Percentiles rank a stretch among this genome's conserved stretches.
These are phyloP conservation scores for Hylia prasina DNA, from an alignment of 2,113 vertebrate genomes.

Conservation along the genomic window DNA sequence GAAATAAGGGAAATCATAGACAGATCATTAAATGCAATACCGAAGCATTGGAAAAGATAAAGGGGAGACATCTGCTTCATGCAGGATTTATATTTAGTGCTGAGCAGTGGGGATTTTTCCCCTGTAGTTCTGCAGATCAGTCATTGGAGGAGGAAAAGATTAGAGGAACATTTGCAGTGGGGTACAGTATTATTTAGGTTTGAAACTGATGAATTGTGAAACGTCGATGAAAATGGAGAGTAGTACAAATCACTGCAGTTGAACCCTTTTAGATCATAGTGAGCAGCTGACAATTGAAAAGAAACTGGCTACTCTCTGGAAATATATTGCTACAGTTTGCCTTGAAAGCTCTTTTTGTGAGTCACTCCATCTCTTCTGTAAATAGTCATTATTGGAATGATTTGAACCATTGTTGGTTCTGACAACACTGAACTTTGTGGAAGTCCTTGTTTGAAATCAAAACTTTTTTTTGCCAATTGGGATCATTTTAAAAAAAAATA, in stretches of 20 bases:
- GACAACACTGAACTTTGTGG: not conserved
- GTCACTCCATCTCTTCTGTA: not conserved
- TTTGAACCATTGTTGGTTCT: not conserved
- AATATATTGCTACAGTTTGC: not conserved
- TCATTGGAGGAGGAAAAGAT: not conserved
- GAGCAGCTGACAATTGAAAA: constrained; percentile 14
- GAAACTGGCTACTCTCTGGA: constrained; percentile 9
- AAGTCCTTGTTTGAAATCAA: not conserved
- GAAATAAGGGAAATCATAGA: constrained; percentile 15
- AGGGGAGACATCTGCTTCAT: constrained; percentile 26
- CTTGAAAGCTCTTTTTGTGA: constrained; percentile 30
- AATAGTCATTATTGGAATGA: not conserved
- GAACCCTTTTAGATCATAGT: constrained; percentile 9
- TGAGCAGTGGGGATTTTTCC: not conserved
- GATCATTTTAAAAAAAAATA: not conserved
- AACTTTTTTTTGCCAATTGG: not conserved
- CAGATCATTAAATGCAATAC: constrained; percentile 49
- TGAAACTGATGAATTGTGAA: constrained; percentile 29
- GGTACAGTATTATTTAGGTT: constrained; percentile 1
- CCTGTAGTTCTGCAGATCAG: not conserved
- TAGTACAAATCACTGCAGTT: constrained; percentile 34
- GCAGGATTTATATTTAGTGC: constrained; percentile 53
- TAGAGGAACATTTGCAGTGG: constrained; percentile 5
- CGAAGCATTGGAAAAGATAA: constrained; percentile 49
- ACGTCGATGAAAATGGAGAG: not conserved